phyloP scores from a whole-genome alignment of 2,888 invertebrate genomes.

The Erebia palarica region DNA sequence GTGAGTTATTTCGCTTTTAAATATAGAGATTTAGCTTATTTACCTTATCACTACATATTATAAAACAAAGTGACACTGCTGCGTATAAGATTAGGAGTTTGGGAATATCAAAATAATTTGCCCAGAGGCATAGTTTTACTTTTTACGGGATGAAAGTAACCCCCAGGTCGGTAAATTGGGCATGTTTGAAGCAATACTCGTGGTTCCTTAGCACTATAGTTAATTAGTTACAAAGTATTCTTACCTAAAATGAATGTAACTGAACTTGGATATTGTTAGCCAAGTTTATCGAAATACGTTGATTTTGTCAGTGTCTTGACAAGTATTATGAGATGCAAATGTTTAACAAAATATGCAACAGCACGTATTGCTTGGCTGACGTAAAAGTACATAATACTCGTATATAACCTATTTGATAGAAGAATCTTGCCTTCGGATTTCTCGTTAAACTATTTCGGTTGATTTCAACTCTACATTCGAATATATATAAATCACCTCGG shows the following conservation, averaged over 20 bases:
- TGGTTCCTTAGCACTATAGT: too few species aligned
- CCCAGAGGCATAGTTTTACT: too few species aligned
- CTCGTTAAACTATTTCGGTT: conserved; percentile 72
- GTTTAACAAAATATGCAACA: conserved; percentile 47
- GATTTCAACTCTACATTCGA: conserved; percentile 51
- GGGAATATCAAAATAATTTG: too few species aligned
- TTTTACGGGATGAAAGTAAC: too few species aligned
- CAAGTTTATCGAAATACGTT: neutral
- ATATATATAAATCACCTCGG: conserved; percentile 68
- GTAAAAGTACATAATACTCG: neutral
- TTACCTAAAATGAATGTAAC: neutral
- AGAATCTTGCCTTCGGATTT: conserved; percentile 55
- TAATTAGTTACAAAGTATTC: too few species aligned
- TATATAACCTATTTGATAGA: conserved; percentile 35
- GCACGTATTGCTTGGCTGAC: conserved; percentile 43
- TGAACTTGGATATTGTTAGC: neutral
- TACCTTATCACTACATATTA: too few species aligned
- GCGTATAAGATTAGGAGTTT: too few species aligned
- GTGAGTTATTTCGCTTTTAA: too few species aligned
- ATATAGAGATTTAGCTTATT: too few species aligned
- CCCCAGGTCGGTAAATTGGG: too few species aligned
- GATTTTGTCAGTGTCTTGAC: conserved; percentile 39
- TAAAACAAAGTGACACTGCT: too few species aligned
- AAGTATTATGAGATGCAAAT: conserved; percentile 46
- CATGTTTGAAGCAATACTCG: too few species aligned